phyloP scores from a whole-genome alignment of 2,113 vertebrate species.

The Aldabrachelys gigantea region DNA sequence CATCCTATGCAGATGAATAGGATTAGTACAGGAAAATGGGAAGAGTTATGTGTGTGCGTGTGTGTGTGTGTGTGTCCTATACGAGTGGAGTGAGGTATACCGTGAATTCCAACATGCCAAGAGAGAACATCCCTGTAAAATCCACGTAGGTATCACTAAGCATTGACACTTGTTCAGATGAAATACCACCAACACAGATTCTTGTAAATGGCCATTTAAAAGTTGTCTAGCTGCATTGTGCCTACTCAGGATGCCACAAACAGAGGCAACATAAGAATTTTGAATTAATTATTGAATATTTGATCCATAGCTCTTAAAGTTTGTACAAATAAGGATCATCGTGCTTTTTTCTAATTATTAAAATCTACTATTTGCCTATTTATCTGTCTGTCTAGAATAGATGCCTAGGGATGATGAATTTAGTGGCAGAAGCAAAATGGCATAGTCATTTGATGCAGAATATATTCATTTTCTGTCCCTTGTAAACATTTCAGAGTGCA shows the following conservation, averaged over 20 bases:
- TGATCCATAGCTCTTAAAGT: slow-evolving; percentile 11
- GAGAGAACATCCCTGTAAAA: background rate
- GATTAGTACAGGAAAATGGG: background rate
- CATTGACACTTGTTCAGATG: background rate
- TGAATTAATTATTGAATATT: slow-evolving; percentile 22
- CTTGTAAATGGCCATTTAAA: background rate
- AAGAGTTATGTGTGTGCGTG: background rate
- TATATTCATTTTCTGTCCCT: background rate
- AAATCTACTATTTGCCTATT: background rate
- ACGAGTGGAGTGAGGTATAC: background rate
- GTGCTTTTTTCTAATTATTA: background rate
- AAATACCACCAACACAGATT: background rate
- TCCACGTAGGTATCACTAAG: rapidly evolving
- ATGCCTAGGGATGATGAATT: background rate
- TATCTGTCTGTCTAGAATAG: background rate
- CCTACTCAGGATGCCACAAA: background rate
- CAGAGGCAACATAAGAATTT: background rate
- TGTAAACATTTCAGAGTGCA: background rate
- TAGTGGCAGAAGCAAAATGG: background rate
- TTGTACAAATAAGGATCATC: slow-evolving; percentile 5
- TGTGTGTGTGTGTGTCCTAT: background rate
- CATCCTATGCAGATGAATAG: background rate
- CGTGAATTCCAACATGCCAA: background rate
- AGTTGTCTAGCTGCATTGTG: background rate
- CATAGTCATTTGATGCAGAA: slow-evolving; percentile 11